Conservation (phyloP, 2,797 vertebrate species). For the Muraenolepis orangiensis region DNA sequence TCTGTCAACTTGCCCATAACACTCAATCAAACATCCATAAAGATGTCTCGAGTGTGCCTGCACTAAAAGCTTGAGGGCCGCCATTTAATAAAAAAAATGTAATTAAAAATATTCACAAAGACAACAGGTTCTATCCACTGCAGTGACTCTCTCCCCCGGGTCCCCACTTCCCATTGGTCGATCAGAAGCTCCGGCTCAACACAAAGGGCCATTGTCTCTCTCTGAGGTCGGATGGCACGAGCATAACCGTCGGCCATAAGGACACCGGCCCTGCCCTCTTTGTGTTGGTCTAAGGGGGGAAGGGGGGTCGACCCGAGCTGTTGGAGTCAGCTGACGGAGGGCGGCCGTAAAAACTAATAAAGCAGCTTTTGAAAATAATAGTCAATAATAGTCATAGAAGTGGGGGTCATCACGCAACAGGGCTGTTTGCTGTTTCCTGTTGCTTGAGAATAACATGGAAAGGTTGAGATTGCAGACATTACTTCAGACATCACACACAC, state of each 20-base stretch:
- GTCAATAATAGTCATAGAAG: constrained; percentile 31
- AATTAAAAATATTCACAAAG: constrained; percentile 59
- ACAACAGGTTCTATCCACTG: constrained; percentile 63
- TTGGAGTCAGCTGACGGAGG: constrained; percentile 35
- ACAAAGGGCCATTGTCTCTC: neutral
- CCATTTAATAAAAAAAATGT: too few species aligned
- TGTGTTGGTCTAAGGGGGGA: neutral
- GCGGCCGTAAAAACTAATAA: constrained; percentile 31
- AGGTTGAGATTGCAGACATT: neutral
- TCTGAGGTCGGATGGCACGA: neutral
- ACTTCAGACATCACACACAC: too few species aligned
- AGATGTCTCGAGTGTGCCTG: constrained; percentile 8
- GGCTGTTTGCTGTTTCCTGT: constrained; percentile 1
- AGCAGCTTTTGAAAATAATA: constrained; percentile 54
- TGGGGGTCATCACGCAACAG: constrained; percentile 33
- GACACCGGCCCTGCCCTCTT: constrained; percentile 34
- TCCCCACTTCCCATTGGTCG: constrained; percentile 15
- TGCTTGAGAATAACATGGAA: neutral
- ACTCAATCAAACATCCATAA: neutral
- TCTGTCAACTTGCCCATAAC: constrained; percentile 26
- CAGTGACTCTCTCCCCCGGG: constrained; percentile 45
- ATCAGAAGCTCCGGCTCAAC: neutral
- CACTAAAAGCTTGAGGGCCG: neutral
- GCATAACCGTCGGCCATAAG: neutral
- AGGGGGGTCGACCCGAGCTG: neutral